These are phyloP conservation scores for Myrmophylax atrothorax DNA, from an alignment of 2,113 vertebrate genomes.

Conservation along the genomic window DNA sequence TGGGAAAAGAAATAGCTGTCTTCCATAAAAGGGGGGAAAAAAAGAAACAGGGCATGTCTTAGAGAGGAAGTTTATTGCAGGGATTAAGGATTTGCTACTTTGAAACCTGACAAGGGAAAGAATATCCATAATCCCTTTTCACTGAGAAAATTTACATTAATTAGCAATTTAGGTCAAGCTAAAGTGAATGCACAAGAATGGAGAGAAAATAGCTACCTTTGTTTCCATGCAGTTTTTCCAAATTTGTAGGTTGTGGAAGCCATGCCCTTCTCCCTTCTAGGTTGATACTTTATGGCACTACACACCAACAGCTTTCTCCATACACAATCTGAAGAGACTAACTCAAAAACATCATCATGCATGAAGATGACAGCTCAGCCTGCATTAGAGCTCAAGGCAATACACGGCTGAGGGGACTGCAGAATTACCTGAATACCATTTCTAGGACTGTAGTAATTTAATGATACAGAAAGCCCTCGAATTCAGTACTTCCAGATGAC, in stretches of 20 bases:
- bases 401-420: background rate
- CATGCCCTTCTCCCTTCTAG: background rate
- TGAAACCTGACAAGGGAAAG: conserved; percentile 38
- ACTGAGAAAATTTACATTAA: conserved; percentile 58
- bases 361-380: background rate
- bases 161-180: conserved; percentile 59
- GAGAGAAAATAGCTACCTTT: background rate
- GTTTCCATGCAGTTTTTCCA: background rate
- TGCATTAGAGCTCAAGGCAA: background rate
- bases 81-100: conserved; percentile 42
- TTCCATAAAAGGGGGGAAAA: background rate
- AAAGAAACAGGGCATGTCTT: background rate
- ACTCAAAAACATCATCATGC: background rate
- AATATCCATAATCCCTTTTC: conserved; percentile 47
- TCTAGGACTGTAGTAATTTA: conserved; percentile 1
- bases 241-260: background rate
- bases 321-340: background rate
- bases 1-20: background rate
- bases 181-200: background rate
- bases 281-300: background rate
- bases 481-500: background rate
- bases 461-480: background rate
- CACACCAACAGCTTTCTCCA: background rate
- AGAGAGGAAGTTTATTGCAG: conserved; percentile 1
- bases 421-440: conserved; percentile 9